Evolutionary conservation across 1,140 invertebrate species (phyloP).

Genomic region (Temnothorax curvispinosus): DNA sequence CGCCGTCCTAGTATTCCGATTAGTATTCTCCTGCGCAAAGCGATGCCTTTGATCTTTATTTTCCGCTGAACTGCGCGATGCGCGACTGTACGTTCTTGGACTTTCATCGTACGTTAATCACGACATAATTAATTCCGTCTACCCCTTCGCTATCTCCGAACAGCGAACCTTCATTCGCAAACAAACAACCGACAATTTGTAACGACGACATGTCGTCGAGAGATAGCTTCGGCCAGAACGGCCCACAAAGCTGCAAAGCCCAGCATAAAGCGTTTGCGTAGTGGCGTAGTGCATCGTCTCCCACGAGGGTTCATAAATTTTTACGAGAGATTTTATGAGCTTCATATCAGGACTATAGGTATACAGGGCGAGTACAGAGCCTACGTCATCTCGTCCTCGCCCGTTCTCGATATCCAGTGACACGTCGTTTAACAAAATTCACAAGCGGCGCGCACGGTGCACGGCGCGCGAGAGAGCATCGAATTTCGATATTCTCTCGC

Average conservation of each 20-base stretch:
- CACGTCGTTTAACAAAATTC: constrained; percentile 54
- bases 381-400: constrained; percentile 29
- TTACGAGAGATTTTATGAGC: constrained; percentile 32
- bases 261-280: neutral
- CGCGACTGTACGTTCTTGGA: neutral
- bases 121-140: neutral
- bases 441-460: constrained; percentile 1
- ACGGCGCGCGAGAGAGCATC: constrained; percentile 22
- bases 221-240: neutral
- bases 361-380: neutral
- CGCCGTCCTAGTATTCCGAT: neutral
- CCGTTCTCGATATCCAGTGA: constrained; percentile 46
- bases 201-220: neutral
- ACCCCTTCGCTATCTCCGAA: neutral
- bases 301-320: constrained; percentile 37
- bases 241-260: neutral
- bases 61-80: neutral
- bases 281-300: constrained; percentile 1
- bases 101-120: constrained; percentile 13
- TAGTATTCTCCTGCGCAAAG: neutral
- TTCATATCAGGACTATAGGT: constrained; percentile 11
- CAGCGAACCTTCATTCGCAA: neutral
- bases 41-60: constrained; percentile 20
- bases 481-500: constrained; percentile 51
- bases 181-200: constrained; percentile 1